Evolutionary conservation across 2,888 invertebrate species (phyloP).

Genomic region (Zaprionus obscuricornis): DNA sequence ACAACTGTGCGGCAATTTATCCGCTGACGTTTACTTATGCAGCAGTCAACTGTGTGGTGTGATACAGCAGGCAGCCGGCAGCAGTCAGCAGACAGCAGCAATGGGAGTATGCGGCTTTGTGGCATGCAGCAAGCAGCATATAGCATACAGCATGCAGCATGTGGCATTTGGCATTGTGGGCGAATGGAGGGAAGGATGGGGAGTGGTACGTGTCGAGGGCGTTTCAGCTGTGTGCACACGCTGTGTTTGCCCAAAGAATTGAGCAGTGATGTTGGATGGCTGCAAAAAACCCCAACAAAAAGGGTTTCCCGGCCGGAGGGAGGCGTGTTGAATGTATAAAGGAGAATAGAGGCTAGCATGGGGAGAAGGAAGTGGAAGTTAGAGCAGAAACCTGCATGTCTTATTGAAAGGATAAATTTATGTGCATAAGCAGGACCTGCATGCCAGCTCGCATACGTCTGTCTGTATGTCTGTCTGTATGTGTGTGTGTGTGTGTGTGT

Average conservation of each 20-base stretch:
- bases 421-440: conserved; percentile 62
- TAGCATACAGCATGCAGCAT: too few species aligned
- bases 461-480: conserved; percentile 22
- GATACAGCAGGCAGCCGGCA: background rate
- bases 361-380: background rate
- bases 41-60: conserved; percentile 34
- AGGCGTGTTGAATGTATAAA: too few species aligned
- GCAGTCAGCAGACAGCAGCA: too few species aligned
- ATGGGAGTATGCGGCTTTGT: too few species aligned
- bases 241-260: conserved; percentile 73
- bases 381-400: conserved; percentile 51
- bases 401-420: conserved; percentile 74
- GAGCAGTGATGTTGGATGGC: conserved; percentile 52
- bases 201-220: conserved; percentile 41
- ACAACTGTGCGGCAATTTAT: conserved; percentile 67
- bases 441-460: conserved; percentile 13
- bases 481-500: conserved; percentile 21
- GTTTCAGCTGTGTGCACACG: conserved; percentile 34
- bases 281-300: conserved; percentile 37
- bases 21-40: conserved; percentile 67
- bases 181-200: too few species aligned
- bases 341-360: conserved; percentile 4
- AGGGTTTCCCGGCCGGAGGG: conserved; percentile 17
- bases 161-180: too few species aligned
- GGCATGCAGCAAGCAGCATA: too few species aligned